phyloP scores from a whole-genome alignment of 1,140 invertebrate species.

The Pygmarrhopalites habei region DNA sequence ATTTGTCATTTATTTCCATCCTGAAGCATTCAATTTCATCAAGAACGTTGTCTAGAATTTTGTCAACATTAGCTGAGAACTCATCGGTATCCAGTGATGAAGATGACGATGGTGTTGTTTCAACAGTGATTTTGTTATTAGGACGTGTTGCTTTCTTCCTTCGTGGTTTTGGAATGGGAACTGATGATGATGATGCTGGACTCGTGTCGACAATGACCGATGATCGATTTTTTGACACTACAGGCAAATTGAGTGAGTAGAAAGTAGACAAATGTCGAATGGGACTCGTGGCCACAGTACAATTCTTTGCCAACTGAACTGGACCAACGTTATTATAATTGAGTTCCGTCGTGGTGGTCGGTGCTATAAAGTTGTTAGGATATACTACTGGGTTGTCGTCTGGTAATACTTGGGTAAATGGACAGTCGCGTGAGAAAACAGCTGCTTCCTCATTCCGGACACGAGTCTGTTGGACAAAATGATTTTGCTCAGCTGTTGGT shows the following conservation, averaged over 20 bases:
- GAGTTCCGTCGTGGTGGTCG: background rate
- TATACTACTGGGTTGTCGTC: too few relatives aligned
- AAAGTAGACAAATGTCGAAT: slow-evolving; percentile 6
- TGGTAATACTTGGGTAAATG: too few relatives aligned
- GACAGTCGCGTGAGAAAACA: too few relatives aligned
- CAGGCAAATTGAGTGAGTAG: background rate
- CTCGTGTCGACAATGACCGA: too few relatives aligned
- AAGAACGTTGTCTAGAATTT: slow-evolving; percentile 22
- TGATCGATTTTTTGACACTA: too few relatives aligned
- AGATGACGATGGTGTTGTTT: background rate
- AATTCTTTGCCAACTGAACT: background rate
- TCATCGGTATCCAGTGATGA: slow-evolving; percentile 6
- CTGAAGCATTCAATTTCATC: slow-evolving; percentile 13
- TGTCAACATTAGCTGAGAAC: slow-evolving; percentile 24
- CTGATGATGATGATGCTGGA: too few relatives aligned
- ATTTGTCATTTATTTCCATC: background rate
- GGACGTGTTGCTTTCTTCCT: background rate
- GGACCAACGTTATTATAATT: background rate
- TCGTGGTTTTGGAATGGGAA: slow-evolving; percentile 8
- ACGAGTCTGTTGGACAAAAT: background rate
- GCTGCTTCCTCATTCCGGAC: too few relatives aligned
- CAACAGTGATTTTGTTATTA: background rate
- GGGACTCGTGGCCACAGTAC: background rate
- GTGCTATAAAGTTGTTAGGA: too few relatives aligned
- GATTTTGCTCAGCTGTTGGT: background rate